Evolutionary conservation across 2,888 invertebrate species (phyloP).

Genomic region (Sesia apiformis): DNA sequence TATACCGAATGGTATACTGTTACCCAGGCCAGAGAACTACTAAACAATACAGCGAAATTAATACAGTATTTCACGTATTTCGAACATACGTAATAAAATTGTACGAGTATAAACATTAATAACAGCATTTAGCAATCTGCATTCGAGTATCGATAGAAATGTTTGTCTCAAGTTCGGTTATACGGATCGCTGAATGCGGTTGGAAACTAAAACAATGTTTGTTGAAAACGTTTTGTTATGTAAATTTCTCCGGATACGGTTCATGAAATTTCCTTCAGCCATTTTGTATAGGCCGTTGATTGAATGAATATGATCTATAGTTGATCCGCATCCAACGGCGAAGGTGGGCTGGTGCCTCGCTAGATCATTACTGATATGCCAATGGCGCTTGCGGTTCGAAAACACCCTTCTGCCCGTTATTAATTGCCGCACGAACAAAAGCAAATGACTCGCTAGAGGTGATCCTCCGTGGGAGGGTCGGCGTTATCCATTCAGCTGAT

Average conservation of each 20-base stretch:
- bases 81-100: not conserved
- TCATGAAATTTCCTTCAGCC: constrained; percentile 14
- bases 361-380: constrained; percentile 67
- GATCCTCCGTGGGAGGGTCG: constrained; percentile 67
- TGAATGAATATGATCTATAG: constrained; percentile 59
- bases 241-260: not conserved
- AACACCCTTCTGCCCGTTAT: constrained; percentile 68
- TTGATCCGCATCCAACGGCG: constrained; percentile 25
- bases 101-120: too few relatives aligned
- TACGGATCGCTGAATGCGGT: not conserved
- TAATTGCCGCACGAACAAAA: constrained; percentile 72
- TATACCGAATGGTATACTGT: not conserved
- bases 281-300: constrained; percentile 37
- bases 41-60: not conserved
- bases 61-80: not conserved
- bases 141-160: not conserved
- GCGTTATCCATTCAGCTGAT: constrained; percentile 69
- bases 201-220: not conserved
- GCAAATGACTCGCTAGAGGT: constrained; percentile 72
- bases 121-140: not conserved
- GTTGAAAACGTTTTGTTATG: not conserved
- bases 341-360: constrained; percentile 35
- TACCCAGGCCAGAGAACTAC: not conserved
- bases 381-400: constrained; percentile 58
- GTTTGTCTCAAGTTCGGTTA: not conserved